Percentiles rank a stretch among this genome's conserved stretches.
Conservation (phyloP, 1,140 invertebrate genomes). For the Mya arenaria region DNA sequence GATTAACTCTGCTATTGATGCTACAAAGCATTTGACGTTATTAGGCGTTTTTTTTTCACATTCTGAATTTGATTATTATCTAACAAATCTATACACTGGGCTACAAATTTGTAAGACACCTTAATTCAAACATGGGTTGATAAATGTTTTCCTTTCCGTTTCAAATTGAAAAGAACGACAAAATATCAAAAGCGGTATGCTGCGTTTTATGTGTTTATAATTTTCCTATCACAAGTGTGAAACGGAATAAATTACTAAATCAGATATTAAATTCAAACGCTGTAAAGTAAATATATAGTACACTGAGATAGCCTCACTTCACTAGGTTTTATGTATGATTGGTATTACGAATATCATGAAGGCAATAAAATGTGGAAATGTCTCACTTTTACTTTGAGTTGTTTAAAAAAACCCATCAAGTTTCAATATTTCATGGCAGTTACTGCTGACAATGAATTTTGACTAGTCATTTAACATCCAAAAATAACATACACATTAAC, state of each 20-base stretch:
- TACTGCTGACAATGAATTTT: no score
- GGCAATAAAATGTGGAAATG: constrained; percentile 36
- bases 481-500: no score
- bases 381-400: constrained; percentile 45
- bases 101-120: constrained; percentile 43
- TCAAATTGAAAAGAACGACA: constrained; percentile 18
- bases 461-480: no score
- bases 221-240: constrained; percentile 51
- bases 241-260: constrained; percentile 54
- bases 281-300: constrained; percentile 47
- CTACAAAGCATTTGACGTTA: background rate
- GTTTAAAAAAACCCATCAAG: no score
- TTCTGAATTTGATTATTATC: background rate
- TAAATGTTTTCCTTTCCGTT: constrained; percentile 49
- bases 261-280: constrained; percentile 57
- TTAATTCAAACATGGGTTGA: constrained; percentile 31
- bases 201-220: constrained; percentile 55
- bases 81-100: background rate
- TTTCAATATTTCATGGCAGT: no score
- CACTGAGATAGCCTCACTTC: constrained; percentile 27
- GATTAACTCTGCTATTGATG: background rate
- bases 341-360: constrained; percentile 6
- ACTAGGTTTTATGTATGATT: constrained; percentile 39
- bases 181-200: constrained; percentile 40
- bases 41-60: background rate